phyloP scores from a whole-genome alignment of 2,113 vertebrate species.

The Tinamus guttatus region DNA sequence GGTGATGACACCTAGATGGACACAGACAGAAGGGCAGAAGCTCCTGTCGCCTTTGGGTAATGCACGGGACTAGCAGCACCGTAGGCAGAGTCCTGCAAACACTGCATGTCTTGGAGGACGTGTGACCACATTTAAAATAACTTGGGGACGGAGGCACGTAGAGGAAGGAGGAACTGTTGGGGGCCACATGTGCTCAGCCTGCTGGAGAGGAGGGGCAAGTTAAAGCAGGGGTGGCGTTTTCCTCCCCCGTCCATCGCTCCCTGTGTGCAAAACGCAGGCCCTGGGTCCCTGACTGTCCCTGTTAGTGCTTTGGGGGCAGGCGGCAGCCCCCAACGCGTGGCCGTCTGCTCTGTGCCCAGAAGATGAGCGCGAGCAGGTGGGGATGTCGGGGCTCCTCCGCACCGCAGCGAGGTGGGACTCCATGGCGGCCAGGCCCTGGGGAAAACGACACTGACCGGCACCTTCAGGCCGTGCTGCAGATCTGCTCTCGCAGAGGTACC shows the following conservation, averaged over 20 bases:
- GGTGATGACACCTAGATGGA: not conserved
- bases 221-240: not conserved
- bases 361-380: not conserved
- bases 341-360: not conserved
- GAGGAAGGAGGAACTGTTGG: not conserved
- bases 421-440: not conserved
- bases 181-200: not conserved
- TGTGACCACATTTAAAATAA: accelerated
- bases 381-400: not conserved
- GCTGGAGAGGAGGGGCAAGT: too few relatives aligned
- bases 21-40: not conserved
- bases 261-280: not conserved
- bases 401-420: not conserved
- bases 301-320: not conserved
- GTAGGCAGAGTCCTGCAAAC: accelerated
- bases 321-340: not conserved
- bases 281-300: not conserved
- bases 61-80: accelerated
- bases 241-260: not conserved
- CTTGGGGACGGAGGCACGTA: accelerated
- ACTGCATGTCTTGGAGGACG: not conserved
- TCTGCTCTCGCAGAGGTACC: not conserved
- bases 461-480: not conserved
- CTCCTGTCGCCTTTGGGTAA: not conserved
- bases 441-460: not conserved